Evolutionary conservation across 2,888 invertebrate genomes (phyloP).

Genomic region (Mesodorylaimus sp.): DNA sequence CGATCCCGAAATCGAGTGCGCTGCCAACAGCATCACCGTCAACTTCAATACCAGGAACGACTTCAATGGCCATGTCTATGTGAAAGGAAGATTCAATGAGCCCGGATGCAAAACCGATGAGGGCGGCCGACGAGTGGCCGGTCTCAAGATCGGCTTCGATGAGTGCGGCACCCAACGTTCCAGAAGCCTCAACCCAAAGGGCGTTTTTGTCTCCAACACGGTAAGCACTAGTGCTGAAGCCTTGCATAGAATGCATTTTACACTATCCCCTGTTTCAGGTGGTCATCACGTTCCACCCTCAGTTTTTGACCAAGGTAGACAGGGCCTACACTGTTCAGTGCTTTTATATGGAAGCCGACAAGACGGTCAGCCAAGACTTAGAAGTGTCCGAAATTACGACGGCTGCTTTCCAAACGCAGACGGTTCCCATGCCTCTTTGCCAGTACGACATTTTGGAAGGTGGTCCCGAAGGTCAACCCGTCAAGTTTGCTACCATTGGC

Average conservation of each 20-base stretch:
- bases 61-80: too few species aligned
- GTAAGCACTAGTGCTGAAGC: too few species aligned
- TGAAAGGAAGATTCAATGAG: neutral
- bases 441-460: constrained; percentile 3
- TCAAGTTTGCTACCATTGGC: neutral
- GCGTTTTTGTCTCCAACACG: neutral
- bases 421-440: constrained; percentile 4
- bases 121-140: constrained; percentile 14
- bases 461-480: constrained; percentile 2
- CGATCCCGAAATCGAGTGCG: constrained; percentile 14
- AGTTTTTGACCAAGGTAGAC: constrained; percentile 3
- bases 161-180: constrained; percentile 27
- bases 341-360: constrained; percentile 3
- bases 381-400: constrained; percentile 1
- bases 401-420: neutral
- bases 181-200: constrained; percentile 16
- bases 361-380: constrained; percentile 3
- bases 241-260: too few species aligned
- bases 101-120: constrained; percentile 7
- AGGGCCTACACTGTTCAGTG: neutral
- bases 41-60: neutral
- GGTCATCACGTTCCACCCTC: neutral
- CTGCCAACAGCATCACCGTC: neutral
- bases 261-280: too few species aligned
- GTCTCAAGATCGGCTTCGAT: constrained; percentile 27